Conservation (phyloP, 1,140 invertebrate genomes). For the Lucilia sericata region DNA sequence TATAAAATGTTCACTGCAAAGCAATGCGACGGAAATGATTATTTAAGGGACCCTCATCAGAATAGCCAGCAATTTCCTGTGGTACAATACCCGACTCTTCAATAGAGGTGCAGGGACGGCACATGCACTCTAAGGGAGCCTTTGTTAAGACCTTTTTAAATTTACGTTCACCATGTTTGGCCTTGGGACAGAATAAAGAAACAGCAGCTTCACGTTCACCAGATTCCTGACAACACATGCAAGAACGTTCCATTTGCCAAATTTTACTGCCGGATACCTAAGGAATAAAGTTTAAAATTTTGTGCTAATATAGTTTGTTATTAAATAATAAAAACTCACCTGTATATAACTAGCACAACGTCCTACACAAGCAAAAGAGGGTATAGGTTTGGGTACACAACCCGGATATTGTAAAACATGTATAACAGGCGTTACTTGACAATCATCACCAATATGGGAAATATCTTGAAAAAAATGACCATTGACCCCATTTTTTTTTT, state of each 20-base stretch:
- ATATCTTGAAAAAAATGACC: constrained; percentile 59
- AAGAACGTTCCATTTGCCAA: constrained; percentile 95
- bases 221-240: constrained; percentile 94
- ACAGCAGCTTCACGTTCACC: constrained; percentile 91
- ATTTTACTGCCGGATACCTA: constrained; percentile 95
- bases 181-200: constrained; percentile 88
- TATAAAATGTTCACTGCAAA: constrained; percentile 59
- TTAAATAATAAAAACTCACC: constrained; percentile 70
- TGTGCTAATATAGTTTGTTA: neutral
- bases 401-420: constrained; percentile 92
- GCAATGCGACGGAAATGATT: constrained; percentile 78
- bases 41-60: constrained; percentile 82
- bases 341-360: constrained; percentile 92
- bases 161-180: constrained; percentile 85
- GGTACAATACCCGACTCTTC: constrained; percentile 89
- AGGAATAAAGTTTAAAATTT: neutral
- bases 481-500: neutral
- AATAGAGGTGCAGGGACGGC: constrained; percentile 88
- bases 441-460: constrained; percentile 78
- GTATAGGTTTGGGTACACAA: constrained; percentile 92
- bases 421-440: constrained; percentile 90
- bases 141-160: constrained; percentile 91
- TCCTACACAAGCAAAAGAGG: constrained; percentile 92
- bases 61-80: constrained; percentile 89
- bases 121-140: constrained; percentile 93